Conservation (phyloP, 2,113 vertebrate species). For the Hydrolagus affinis region DNA sequence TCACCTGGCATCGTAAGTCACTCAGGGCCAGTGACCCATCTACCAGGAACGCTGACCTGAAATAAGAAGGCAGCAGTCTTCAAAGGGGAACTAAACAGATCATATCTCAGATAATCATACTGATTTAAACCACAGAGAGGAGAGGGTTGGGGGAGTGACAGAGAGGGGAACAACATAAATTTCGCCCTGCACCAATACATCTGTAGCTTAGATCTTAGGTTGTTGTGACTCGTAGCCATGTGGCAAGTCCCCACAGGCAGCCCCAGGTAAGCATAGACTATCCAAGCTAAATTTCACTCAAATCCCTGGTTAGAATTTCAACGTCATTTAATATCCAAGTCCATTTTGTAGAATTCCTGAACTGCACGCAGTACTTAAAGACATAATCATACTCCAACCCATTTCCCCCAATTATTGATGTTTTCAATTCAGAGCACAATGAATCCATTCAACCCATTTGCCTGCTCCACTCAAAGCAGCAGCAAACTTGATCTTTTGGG, state of each 20-base stretch:
- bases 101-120: constrained; percentile 45
- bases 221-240: neutral
- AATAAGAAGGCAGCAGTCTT: constrained; percentile 46
- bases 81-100: constrained; percentile 58
- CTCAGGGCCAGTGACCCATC: constrained; percentile 38
- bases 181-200: constrained; percentile 10
- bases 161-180: constrained; percentile 5
- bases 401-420: constrained; percentile 31
- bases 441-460: constrained; percentile 18
- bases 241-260: constrained; percentile 15
- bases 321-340: constrained; percentile 28
- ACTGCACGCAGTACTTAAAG: constrained; percentile 14
- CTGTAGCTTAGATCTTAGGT: constrained; percentile 27
- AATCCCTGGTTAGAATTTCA: constrained; percentile 19
- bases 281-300: constrained; percentile 20
- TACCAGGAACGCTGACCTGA: constrained; percentile 45
- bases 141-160: neutral
- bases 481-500: constrained; percentile 13
- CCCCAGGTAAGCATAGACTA: constrained; percentile 22
- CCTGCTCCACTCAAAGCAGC: constrained; percentile 1
- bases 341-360: constrained; percentile 21
- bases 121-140: constrained; percentile 8
- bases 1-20: constrained; percentile 61
- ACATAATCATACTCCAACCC: constrained; percentile 20
- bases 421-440: constrained; percentile 22